Base-by-base conservation (phyloP, 1,140 invertebrate species). In the Drepana arcuata region DNA sequence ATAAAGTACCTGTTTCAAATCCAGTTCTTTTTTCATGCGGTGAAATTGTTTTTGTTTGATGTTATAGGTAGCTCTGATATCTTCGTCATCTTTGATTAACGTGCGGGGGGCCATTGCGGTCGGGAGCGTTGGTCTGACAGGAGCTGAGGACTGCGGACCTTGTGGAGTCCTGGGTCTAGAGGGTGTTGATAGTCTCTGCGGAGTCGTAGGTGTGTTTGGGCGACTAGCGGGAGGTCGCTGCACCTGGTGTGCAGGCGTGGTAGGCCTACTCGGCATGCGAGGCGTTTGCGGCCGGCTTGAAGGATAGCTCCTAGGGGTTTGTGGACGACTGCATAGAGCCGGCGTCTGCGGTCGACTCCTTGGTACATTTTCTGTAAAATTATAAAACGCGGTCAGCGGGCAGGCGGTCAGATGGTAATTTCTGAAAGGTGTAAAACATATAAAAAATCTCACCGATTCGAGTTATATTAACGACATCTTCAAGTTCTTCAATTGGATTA, bases 1-100 rank as follows among this genome's bases (percentile, higher is more conserved):
- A 5, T 21, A 21, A 21, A 21, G 4, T 21, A 78, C 77, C 54
- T 81, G 77, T 54, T 78, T 81, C 7, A 77, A 27, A 32, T 81
- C 77, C 7, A 81, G 45, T 39, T 81, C 73, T 27, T 67, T 81
- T 42, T 81, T 81, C 58, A 81, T 45, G 11, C 24, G 29, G 11
- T 64, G 56, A 45, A 72, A 81, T 42, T 71, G 59, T 34, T 59
- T 54, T 18, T 71, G 55, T 36, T 69, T 78, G 11, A 34, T 30
- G 4, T 26, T 14, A 35, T 57, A 78, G 2, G 38, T 13, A 2
- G 48, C 34, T 45, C 56, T 62, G 1, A 81, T 37, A 16, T 70
- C 58, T n/a, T 61, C 48, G 5, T 56, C 47, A 1, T 67, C 40
- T 24, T 49, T 59, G 14, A 21, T 28, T 1, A 39, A 16, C 10